Evolutionary conservation across 2,797 vertebrate species (phyloP).

Genomic region (Arremon brunneinucha): DNA sequence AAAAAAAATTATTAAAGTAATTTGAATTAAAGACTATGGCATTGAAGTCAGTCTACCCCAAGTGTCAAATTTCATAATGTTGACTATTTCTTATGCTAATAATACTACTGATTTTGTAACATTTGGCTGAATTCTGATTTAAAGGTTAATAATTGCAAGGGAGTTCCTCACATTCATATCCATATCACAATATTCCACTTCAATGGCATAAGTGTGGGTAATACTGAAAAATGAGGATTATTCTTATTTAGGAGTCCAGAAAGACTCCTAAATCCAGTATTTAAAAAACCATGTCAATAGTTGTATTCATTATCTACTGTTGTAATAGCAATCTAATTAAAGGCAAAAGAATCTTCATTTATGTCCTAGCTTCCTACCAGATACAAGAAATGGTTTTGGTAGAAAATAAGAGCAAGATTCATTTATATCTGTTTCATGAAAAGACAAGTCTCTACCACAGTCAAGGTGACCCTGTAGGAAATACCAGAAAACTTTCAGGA

Average conservation of each 20-base stretch:
- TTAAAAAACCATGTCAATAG: not conserved
- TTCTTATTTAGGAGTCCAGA: not conserved
- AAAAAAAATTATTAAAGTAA: not conserved
- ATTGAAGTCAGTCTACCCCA: not conserved
- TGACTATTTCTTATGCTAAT: not conserved
- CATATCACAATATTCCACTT: not conserved
- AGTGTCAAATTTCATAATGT: not conserved
- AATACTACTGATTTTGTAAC: not conserved
- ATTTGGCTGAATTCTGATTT: not conserved
- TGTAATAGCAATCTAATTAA: not conserved
- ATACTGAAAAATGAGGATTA: not conserved
- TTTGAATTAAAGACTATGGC: not conserved
- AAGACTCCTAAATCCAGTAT: not conserved
- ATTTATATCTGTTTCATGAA: not conserved
- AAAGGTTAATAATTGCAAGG: not conserved
- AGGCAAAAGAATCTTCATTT: not conserved
- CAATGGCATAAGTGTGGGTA: not conserved
- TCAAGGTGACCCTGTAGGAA: not conserved
- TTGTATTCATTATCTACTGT: not conserved
- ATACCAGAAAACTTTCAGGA: not conserved
- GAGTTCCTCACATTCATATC: not conserved
- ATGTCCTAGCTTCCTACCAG: not conserved
- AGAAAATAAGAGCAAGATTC: not conserved
- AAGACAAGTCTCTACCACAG: not conserved
- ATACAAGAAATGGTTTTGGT: not conserved